These are phyloP conservation scores for Andrena haemorrhoa DNA, from an alignment of 2,888 invertebrate species.

Conservation along the genomic window DNA sequence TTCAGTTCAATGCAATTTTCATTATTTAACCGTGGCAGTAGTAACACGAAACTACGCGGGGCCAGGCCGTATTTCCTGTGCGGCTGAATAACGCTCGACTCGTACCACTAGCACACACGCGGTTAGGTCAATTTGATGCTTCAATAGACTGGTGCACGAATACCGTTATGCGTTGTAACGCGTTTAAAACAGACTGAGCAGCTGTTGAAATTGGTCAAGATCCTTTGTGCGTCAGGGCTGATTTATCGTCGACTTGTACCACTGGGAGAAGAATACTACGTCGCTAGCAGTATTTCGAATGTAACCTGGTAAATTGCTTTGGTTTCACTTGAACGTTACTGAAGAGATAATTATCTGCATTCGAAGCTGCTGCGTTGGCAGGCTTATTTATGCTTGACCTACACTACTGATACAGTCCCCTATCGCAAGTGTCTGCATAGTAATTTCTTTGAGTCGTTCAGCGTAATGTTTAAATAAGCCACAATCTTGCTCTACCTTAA, in stretches of 20 bases:
- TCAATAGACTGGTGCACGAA: too few species aligned
- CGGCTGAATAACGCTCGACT: conserved; percentile 11
- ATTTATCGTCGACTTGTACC: not conserved
- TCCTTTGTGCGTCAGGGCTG: not conserved
- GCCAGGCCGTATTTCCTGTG: not conserved
- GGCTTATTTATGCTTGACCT: not conserved
- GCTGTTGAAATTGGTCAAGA: not conserved
- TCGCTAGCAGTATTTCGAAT: not conserved
- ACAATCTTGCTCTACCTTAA: not conserved
- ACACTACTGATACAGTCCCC: not conserved
- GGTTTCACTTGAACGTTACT: not conserved
- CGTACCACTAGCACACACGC: conserved; percentile 13
- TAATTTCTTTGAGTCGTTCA: conserved; percentile 2
- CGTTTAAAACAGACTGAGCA: not conserved
- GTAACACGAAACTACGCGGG: not conserved
- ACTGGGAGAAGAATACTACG: not conserved
- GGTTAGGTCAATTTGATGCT: not conserved
- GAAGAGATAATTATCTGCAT: not conserved
- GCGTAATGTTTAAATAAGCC: conserved; percentile 38
- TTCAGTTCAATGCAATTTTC: not conserved
- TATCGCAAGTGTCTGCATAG: not conserved
- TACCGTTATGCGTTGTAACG: not conserved
- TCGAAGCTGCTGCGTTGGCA: not conserved
- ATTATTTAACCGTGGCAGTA: not conserved
- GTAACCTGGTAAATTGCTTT: not conserved